Base-by-base conservation (phyloP, 2,888 invertebrate species). In the Scelioninae gen. 1 region DNA sequence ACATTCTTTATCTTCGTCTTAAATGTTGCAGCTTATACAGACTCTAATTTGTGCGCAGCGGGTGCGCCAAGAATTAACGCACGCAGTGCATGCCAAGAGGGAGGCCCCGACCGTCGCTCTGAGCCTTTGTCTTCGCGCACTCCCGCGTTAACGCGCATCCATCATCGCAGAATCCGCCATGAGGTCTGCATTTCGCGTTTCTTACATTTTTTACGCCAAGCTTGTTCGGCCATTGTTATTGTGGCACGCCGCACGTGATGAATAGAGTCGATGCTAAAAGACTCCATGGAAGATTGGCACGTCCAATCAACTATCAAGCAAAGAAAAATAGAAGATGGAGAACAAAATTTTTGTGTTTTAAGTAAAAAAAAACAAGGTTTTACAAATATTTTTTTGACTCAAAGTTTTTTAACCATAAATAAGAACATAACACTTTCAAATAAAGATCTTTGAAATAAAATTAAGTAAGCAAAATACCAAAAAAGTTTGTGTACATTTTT, bases 31-130 rank as follows among this genome's bases (percentile, higher is more conserved):
- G 45, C 69, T 43, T 49, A 63, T 66, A 75, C 86, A 83, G 88
- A 88, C 87, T 90, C 90, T 91, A 91, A 91, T 91, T 91, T 91
- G 89, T 90, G 88, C 91, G 75, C 91, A 92, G 91, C 91, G 84
- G 91, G 91, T 89, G 90, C 90, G 88, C 90, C 90, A 88, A 90
- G 88, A 90, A 91, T 91, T 89, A 91, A 91, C 91, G 91, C 89
- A 86, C 87, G 88, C 85, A 86, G 87, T 86, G 88, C 89, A 86
- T 88, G 88, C 89, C 88, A 86, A 88, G 90, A 89, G 89, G 88
- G 87, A 88, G 85, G 66, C 66, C 86, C 86, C 86, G 62, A 66
- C 47, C 71, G 76, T 76, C 71, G 75, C 68, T 86, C 85, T 83
- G 84, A 87, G 87, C 89, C 90, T 91, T 91, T 90, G 90, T 89